Percentiles rank a stretch among this genome's conserved stretches.
These are phyloP conservation scores for Creontiades dilutus DNA, from an alignment of 2,888 invertebrate genomes.

Conservation along the genomic window DNA sequence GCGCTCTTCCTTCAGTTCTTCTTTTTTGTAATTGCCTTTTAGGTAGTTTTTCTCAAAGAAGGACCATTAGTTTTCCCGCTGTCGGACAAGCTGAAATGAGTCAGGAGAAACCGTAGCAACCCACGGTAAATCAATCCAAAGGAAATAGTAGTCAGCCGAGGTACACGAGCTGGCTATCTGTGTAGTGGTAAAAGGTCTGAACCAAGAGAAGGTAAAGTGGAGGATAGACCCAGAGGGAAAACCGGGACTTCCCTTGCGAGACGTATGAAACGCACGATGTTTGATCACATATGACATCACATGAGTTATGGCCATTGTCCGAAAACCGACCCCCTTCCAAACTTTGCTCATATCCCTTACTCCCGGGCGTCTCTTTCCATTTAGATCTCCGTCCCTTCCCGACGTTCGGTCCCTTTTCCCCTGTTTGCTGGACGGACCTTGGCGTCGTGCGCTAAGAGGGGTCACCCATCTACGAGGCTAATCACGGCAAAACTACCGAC, in stretches of 20 bases:
- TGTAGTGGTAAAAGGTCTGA: not conserved
- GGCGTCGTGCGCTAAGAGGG: not conserved
- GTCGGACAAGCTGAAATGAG: slow-evolving; percentile 2
- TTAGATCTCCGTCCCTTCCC: slow-evolving; percentile 11
- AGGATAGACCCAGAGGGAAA: not conserved
- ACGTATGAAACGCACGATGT: slow-evolving; percentile 66
- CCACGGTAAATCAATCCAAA: slow-evolving; percentile 3
- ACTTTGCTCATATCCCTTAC: slow-evolving; percentile 59
- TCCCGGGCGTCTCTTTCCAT: slow-evolving; percentile 59
- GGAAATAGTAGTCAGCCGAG: slow-evolving; percentile 5
- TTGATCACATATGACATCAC: slow-evolving; percentile 67
- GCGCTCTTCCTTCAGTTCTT: not conserved
- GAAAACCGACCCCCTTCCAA: slow-evolving; percentile 46
- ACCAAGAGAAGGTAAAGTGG: not conserved
- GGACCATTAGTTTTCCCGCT: slow-evolving; percentile 9
- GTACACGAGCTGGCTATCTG: not conserved
- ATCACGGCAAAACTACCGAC: slow-evolving; percentile 55
- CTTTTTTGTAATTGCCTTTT: slow-evolving; percentile 5
- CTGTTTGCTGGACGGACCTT: not conserved
- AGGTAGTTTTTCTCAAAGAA: not conserved
- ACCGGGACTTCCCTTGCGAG: slow-evolving; percentile 40
- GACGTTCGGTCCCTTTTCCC: slow-evolving; percentile 9
- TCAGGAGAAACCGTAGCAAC: not conserved
- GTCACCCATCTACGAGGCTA: slow-evolving; percentile 10
- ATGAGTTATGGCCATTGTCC: slow-evolving; percentile 71